These are phyloP conservation scores for Slavum lentiscoides DNA, from an alignment of 2,888 invertebrate species.

Conservation along the genomic window DNA sequence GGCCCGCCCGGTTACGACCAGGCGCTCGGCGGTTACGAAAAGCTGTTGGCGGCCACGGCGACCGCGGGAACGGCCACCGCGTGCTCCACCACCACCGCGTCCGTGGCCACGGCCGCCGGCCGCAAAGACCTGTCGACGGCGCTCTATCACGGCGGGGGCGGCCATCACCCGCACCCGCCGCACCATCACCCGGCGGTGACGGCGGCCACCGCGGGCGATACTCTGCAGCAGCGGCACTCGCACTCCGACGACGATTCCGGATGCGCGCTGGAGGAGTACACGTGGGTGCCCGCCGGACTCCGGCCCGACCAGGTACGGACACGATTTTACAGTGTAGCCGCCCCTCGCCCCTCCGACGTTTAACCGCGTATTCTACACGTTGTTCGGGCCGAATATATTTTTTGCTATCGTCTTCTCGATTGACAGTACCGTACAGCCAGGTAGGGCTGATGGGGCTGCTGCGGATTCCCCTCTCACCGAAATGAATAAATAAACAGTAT, in stretches of 20 bases:
- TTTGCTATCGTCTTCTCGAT: no score
- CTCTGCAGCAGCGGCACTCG: constrained; percentile 73
- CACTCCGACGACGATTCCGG: constrained; percentile 98
- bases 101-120: constrained; percentile 59
- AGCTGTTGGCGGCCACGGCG: constrained; percentile 59
- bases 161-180: constrained; percentile 59
- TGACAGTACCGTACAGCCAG: no score
- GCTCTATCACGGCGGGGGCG: constrained; percentile 61
- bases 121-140: constrained; percentile 60
- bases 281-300: constrained; percentile 95
- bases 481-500: no score
- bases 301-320: constrained; percentile 87
- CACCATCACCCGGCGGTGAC: constrained; percentile 21
- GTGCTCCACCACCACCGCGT: constrained; percentile 58
- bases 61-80: constrained; percentile 58
- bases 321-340: no score
- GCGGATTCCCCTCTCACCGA: no score
- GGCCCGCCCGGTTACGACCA: constrained; percentile 49
- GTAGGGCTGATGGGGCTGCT: no score
- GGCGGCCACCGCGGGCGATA: constrained; percentile 67
- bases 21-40: constrained; percentile 46
- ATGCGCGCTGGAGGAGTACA: constrained; percentile 95
- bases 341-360: no score
- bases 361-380: no score
- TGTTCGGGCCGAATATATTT: no score